phyloP scores from a whole-genome alignment of 2,888 invertebrate genomes.

The Germaria angustata region DNA sequence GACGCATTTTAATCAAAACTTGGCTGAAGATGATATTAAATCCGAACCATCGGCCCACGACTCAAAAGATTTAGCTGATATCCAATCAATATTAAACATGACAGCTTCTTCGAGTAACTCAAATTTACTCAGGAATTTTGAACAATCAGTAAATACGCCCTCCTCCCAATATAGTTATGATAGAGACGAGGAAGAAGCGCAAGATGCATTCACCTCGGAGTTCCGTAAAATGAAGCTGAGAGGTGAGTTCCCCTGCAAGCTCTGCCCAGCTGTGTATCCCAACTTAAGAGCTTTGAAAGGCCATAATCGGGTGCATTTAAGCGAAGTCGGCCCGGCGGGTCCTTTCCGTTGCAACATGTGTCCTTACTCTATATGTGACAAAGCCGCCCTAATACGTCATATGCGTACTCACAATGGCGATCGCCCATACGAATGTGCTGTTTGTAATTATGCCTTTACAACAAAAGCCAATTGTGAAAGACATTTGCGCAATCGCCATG shows the following conservation, averaged over 20 bases:
- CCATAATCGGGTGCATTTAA: conserved; percentile 92
- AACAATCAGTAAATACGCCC: conserved; percentile 80
- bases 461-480: conserved; percentile 98
- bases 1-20: conserved; percentile 68
- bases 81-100: conserved; percentile 90
- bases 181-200: conserved; percentile 86
- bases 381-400: conserved; percentile 93
- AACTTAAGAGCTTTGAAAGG: conserved; percentile 94
- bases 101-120: conserved; percentile 84
- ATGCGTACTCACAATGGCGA: conserved; percentile 97
- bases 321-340: conserved; percentile 85
- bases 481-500: conserved; percentile 94
- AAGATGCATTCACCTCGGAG: conserved; percentile 91
- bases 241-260: conserved; percentile 93
- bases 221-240: conserved; percentile 93
- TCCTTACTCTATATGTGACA: conserved; percentile 90
- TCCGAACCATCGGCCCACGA: conserved; percentile 80
- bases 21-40: conserved; percentile 67
- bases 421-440: conserved; percentile 94
- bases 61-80: conserved; percentile 90
- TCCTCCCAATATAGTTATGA: conserved; percentile 79
- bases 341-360: conserved; percentile 97
- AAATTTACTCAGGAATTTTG: conserved; percentile 84
- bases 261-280: conserved; percentile 93
- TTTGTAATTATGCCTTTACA: conserved; percentile 98